Evolutionary conservation across 1,140 invertebrate genomes (phyloP), one percentile per base, ranked within the genome.

Genomic region (Coelopa frigida): DNA sequence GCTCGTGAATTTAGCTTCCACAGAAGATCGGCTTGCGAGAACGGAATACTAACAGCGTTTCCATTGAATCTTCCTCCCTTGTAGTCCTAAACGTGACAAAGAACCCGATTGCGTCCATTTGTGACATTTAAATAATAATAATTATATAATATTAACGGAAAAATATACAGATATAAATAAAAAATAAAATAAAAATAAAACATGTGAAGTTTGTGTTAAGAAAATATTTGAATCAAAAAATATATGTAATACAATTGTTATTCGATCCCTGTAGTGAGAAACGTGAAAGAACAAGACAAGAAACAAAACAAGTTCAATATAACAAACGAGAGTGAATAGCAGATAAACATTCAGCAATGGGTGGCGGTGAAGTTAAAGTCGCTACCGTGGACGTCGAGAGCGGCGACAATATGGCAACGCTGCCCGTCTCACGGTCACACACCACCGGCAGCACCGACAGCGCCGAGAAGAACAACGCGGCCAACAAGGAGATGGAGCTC

Each of bases 401-500:
- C 39, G 80, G 83, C 49, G 85, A 87, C 73, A 87, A 88, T 68
- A 88, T 86, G 79, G 85, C 86, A 54, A 89, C 86, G 7, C 75
- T 89, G 66, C 86, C 85, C 41, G 85, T 88, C 22, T 78, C 80
- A 62, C 79, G 80, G 51, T 80, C 81, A 57, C 77, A 78, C 60
- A 59, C 70, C 58, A 72, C 75, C 55, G 72, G 78, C 68, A 73
- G 79, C 70, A 73, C 78, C 62, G 81, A 82, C 57, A 83, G 80
- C 52, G 80, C 81, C 29, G 84, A 86, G 66, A 85, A 83, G 70
- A 83, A 85, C 61, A 86, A 85, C 62, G 80, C 79, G 29, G 80
- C 84, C 51, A 87, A 87, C 74, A 89, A 88, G 78, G 85, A 88
- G 68, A 85, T 87, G 84, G 85, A 87, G 68, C 75, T 87, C 29